Percentiles rank a stretch among this genome's conserved stretches.
Evolutionary conservation across 1,140 invertebrate genomes (phyloP).

Genomic region (Phthorimaea operculella): DNA sequence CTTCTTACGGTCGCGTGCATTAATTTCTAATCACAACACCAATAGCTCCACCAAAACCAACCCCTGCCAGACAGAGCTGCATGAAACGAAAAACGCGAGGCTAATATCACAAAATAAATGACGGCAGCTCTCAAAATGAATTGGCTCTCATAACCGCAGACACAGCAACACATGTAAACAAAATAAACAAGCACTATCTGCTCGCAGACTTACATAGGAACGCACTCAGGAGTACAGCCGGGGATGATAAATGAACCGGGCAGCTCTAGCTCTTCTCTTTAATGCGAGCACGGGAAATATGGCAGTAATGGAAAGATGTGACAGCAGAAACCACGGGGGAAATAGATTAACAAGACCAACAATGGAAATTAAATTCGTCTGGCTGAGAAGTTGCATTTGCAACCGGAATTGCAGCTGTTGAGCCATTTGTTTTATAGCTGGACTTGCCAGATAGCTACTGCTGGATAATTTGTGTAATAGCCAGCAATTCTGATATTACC

Average conservation of each 20-base stretch:
- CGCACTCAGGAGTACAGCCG: conserved; percentile 42
- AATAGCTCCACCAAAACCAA: too few relatives aligned
- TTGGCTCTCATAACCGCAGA: conserved; percentile 13
- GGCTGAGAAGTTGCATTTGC: background rate
- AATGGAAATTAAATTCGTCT: conserved; percentile 5
- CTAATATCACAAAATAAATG: conserved; percentile 6
- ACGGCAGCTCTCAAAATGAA: background rate
- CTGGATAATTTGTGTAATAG: too few relatives aligned
- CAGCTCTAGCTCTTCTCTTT: conserved; percentile 10
- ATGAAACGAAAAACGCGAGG: background rate
- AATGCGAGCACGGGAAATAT: conserved; percentile 30
- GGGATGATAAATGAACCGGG: conserved; percentile 56
- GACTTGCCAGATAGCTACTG: too few relatives aligned
- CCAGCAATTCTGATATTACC: too few relatives aligned
- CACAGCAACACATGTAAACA: conserved; percentile 41
- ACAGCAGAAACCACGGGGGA: conserved; percentile 25
- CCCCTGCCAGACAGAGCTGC: too few relatives aligned
- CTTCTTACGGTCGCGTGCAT: background rate
- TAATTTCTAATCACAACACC: background rate
- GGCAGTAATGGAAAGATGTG: conserved; percentile 47
- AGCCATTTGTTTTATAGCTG: background rate
- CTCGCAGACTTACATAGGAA: conserved; percentile 48
- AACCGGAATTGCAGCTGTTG: background rate
- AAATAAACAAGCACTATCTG: conserved; percentile 44
- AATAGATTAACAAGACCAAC: conserved; percentile 17